phyloP scores from a whole-genome alignment of 1,140 invertebrate genomes.

The Asbolus verrucosus region DNA sequence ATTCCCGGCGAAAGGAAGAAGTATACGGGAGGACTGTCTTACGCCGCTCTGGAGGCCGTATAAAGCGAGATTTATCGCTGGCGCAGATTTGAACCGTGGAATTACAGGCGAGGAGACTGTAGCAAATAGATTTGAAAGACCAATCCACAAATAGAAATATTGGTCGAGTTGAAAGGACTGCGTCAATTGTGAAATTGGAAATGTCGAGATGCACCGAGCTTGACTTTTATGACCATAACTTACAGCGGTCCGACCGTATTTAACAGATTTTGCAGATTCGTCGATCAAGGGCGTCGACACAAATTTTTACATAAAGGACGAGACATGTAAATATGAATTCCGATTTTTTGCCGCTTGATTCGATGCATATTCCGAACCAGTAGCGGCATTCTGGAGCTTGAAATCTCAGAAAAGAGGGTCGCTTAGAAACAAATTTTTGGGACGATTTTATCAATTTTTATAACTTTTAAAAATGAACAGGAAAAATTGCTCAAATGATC shows the following conservation, averaged over 20 bases:
- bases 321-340: conserved; percentile 31
- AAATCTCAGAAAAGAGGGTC: conserved; percentile 22
- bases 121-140: conserved; percentile 53
- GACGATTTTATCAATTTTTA: conserved; percentile 36
- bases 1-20: conserved; percentile 39
- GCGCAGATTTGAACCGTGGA: conserved; percentile 53
- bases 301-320: conserved; percentile 36
- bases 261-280: conserved; percentile 28
- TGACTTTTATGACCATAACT: conserved; percentile 6
- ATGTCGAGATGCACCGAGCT: conserved; percentile 15
- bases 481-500: conserved; percentile 1
- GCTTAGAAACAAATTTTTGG: conserved; percentile 28
- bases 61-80: conserved; percentile 53
- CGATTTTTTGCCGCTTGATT: conserved; percentile 28
- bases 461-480: conserved; percentile 11
- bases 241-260: conserved; percentile 6
- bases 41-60: conserved; percentile 46
- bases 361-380: conserved; percentile 32
- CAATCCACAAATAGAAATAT: conserved; percentile 55
- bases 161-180: conserved; percentile 50
- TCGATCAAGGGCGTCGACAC: conserved; percentile 23
- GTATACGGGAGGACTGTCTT: conserved; percentile 40
- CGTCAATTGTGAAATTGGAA: conserved; percentile 53
- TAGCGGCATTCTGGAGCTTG: conserved; percentile 22
- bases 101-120: conserved; percentile 49